Percentiles rank a stretch among this genome's conserved stretches.
Evolutionary conservation across 2,888 invertebrate genomes (phyloP).

Genomic region (Apoda limacodes): DNA sequence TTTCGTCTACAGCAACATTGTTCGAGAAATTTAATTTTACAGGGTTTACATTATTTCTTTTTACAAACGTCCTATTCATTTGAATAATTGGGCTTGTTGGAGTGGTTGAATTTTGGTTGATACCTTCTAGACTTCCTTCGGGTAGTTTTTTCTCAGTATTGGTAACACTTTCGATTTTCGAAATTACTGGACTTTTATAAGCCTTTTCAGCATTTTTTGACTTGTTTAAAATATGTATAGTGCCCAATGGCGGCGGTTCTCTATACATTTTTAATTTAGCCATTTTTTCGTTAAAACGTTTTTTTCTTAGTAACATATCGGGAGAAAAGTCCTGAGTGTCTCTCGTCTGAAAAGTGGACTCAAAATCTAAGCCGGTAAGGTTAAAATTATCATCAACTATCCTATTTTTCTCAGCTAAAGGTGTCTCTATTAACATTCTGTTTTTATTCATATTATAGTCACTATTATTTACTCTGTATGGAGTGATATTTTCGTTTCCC

Average conservation of each 20-base stretch:
- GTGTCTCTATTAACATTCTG: constrained; percentile 43
- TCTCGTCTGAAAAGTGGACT: constrained; percentile 47
- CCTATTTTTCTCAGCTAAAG: constrained; percentile 23
- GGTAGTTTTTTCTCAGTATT: constrained; percentile 12
- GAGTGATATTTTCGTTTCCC: constrained; percentile 41
- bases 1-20: constrained; percentile 20
- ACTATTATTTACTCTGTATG: constrained; percentile 37
- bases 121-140: constrained; percentile 19
- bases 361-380: constrained; percentile 54
- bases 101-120: constrained; percentile 18
- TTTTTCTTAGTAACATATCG: constrained; percentile 34
- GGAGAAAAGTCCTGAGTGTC: constrained; percentile 38
- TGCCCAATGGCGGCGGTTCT: constrained; percentile 66
- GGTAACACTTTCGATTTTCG: constrained; percentile 26
- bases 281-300: constrained; percentile 47
- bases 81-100: constrained; percentile 32
- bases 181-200: constrained; percentile 46
- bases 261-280: constrained; percentile 65
- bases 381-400: constrained; percentile 34
- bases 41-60: constrained; percentile 34
- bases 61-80: constrained; percentile 32
- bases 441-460: constrained; percentile 37
- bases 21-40: constrained; percentile 36
- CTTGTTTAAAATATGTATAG: constrained; percentile 49
- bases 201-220: constrained; percentile 40